Percentiles rank a stretch among this genome's conserved stretches.
Conservation (phyloP, 92 coral and sea anemone species). For the Porites rus region DNA sequence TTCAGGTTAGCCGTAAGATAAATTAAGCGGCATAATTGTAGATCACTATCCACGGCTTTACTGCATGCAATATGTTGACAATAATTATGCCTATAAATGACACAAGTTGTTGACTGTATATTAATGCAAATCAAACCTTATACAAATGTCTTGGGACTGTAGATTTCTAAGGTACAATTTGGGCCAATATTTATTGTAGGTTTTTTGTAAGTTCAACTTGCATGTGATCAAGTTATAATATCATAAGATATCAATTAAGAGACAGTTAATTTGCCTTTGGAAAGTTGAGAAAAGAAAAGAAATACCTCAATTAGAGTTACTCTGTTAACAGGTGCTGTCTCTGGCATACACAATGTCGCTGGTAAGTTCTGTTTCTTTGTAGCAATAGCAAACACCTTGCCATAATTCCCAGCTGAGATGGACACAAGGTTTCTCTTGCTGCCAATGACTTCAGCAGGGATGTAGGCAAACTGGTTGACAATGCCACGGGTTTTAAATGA, state of each 20-base stretch:
- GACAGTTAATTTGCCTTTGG: neutral
- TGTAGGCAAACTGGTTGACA: slow-evolving; percentile 68
- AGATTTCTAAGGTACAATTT: too few species aligned
- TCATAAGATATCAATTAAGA: too few species aligned
- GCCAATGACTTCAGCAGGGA: slow-evolving; percentile 52
- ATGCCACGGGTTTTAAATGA: slow-evolving; percentile 78
- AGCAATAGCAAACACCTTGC: slow-evolving; percentile 77
- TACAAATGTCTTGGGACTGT: too few species aligned
- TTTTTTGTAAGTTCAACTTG: too few species aligned
- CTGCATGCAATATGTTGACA: too few species aligned
- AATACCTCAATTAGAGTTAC: slow-evolving; percentile 69
- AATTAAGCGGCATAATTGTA: neutral
- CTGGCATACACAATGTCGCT: slow-evolving; percentile 76
- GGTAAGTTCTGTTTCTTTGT: slow-evolving; percentile 61
- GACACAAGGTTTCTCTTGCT: slow-evolving; percentile 64
- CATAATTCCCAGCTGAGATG: slow-evolving; percentile 89
- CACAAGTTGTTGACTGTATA: too few species aligned
- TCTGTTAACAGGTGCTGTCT: slow-evolving; percentile 60
- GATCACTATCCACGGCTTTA: neutral
- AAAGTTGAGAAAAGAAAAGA: neutral
- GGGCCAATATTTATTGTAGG: too few species aligned
- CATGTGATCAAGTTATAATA: too few species aligned
- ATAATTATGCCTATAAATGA: too few species aligned
- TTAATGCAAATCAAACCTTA: too few species aligned
- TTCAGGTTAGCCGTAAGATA: neutral